Evolutionary conservation across 2,797 vertebrate genomes (phyloP), one percentile per base, ranked within the genome.

Genomic region (Phrynocephalus guinanensis): DNA sequence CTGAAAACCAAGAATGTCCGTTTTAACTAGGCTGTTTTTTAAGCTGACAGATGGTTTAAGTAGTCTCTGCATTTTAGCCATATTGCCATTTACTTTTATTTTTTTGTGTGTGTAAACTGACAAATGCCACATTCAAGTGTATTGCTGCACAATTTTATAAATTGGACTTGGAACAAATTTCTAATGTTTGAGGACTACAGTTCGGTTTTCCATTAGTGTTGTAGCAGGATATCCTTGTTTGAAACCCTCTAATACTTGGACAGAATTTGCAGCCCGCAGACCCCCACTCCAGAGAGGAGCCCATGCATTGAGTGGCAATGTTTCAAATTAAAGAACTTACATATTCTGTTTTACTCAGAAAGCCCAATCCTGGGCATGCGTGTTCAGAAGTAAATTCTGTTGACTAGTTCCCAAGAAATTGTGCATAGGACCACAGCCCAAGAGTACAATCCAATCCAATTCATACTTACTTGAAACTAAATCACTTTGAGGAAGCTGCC

Each of bases 21-120:
- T 75, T 75, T 82, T 81, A 48, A 82, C 79, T 66, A 18, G 70
- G 70, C 80, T 48, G 70, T 86, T 86, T 82, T 66, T 82, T 75
- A 28, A 86, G 28, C 79, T 66, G 70, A 82, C 56, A 75, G 70
- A 73, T 52, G 33, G 78, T 75, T 75, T 81, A 81, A 86, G 85
- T 86, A 86, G 56, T 81, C 66, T 50, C 60, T 81, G 52, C 26
- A 50, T 73, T 86, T 81, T 81, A 75, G 85, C 78, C 78, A 80
- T 33, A 28, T 15, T 72, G 50, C 50, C 50, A 60, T 72, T 72
- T 79, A 60, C n/a, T 33, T 38, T 60, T 48, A 38, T 38, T n/a
- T 66, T 80, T n/a, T n/a, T n/a, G n/a, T n/a, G n/a, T 86, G n/a
- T 71, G 52, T 80, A 73, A 86, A 63, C 70, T 81, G 70, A 81